Percentiles rank a stretch among this genome's conserved stretches.
phyloP scores from a whole-genome alignment of 2,888 invertebrate genomes.

The Brachyopa scutellaris region DNA sequence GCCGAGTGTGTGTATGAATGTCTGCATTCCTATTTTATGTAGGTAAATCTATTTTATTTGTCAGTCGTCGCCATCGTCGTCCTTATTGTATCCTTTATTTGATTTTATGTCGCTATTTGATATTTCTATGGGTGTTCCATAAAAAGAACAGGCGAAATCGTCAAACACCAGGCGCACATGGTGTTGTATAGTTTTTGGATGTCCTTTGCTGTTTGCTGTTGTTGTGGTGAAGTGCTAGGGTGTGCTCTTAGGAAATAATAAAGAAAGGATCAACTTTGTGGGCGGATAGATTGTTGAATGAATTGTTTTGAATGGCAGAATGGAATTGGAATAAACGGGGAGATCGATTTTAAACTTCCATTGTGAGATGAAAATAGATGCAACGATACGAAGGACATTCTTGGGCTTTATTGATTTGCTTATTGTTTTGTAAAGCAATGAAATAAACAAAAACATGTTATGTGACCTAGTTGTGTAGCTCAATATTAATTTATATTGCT shows the following conservation, averaged over 20 bases:
- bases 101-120: conserved; percentile 27
- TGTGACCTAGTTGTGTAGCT: not conserved
- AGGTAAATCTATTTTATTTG: not conserved
- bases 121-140: conserved; percentile 26
- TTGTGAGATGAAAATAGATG: not conserved
- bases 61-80: not conserved
- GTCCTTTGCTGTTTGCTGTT: too few relatives aligned
- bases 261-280: not conserved
- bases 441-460: not conserved
- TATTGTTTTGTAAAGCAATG: not conserved
- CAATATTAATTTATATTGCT: not conserved
- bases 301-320: not conserved
- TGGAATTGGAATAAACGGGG: not conserved
- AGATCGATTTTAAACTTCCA: not conserved
- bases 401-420: conserved; percentile 3
- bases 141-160: too few relatives aligned
- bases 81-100: conserved; percentile 15
- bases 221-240: not conserved
- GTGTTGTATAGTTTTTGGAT: too few relatives aligned
- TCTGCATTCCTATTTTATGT: not conserved
- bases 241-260: too few relatives aligned
- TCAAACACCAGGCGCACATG: not conserved
- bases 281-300: not conserved
- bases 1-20: too few relatives aligned
- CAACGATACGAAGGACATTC: not conserved